Evolutionary conservation across 1,140 invertebrate genomes (phyloP).

Genomic region (Sipha flava): DNA sequence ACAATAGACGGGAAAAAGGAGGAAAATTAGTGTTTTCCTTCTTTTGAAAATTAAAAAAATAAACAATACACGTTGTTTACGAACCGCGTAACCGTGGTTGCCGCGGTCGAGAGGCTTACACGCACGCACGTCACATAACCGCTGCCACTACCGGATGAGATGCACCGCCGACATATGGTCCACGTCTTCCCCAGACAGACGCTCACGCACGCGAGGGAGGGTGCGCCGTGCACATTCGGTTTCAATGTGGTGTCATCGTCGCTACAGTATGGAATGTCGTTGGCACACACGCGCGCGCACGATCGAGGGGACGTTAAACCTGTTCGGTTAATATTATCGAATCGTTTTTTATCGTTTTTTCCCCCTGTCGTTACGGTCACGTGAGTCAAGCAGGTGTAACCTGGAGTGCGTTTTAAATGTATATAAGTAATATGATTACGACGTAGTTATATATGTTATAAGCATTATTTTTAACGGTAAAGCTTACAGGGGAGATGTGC

Average conservation of each 20-base stretch:
- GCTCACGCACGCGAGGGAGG: background rate
- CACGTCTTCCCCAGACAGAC: background rate
- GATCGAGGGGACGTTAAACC: background rate
- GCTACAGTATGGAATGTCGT: background rate
- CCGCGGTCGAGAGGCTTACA: background rate
- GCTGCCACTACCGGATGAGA: background rate
- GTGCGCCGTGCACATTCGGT: no score
- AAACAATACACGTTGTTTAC: background rate
- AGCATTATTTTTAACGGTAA: no score
- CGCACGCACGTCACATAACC: no score
- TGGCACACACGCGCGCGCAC: background rate
- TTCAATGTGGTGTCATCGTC: background rate
- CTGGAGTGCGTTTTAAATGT: no score
- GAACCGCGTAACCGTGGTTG: background rate
- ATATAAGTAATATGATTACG: no score
- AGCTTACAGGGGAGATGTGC: no score
- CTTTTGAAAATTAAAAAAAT: constrained; percentile 3
- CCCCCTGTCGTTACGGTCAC: background rate
- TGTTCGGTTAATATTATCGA: background rate
- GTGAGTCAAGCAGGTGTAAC: background rate
- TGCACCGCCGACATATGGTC: background rate
- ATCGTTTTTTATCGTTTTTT: background rate
- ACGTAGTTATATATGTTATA: no score
- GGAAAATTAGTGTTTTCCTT: background rate
- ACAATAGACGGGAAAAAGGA: background rate